Evolutionary conservation across 2,113 vertebrate genomes (phyloP).

Genomic region (Myxocyprinus asiaticus): DNA sequence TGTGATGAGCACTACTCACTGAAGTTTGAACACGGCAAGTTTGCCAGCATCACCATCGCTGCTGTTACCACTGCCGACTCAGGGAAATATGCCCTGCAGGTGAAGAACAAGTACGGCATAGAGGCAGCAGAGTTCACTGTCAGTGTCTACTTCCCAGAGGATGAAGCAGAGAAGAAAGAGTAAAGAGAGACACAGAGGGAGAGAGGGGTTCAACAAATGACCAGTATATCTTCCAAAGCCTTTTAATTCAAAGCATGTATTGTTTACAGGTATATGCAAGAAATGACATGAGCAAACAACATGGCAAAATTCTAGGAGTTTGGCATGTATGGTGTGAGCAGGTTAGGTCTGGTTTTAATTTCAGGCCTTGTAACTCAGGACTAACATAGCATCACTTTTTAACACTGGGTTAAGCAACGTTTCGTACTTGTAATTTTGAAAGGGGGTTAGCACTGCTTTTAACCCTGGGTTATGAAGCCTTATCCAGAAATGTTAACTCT

Average conservation of each 20-base stretch:
- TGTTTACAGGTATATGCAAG: neutral
- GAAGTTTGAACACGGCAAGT: slow-evolving; percentile 88
- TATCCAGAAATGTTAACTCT: no score
- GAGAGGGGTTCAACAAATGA: slow-evolving; percentile 38
- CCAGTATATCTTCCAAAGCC: slow-evolving; percentile 60
- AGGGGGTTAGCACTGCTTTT: no score
- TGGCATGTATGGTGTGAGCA: neutral
- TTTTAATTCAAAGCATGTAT: slow-evolving; percentile 63
- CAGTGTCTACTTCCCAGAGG: slow-evolving; percentile 95
- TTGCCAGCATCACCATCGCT: slow-evolving; percentile 85
- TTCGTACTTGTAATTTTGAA: no score
- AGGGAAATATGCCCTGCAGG: slow-evolving; percentile 91
- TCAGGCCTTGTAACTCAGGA: neutral
- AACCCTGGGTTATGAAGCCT: no score
- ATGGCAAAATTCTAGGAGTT: no score
- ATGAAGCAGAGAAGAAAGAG: slow-evolving; percentile 74
- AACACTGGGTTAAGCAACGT: neutral
- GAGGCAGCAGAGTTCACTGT: slow-evolving; percentile 92
- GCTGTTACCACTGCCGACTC: slow-evolving; percentile 84
- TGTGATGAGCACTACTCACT: slow-evolving; percentile 81
- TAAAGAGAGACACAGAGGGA: slow-evolving; percentile 50
- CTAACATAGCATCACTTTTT: neutral
- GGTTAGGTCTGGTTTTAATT: neutral
- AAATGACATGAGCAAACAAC: neutral
- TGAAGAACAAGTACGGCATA: slow-evolving; percentile 95